phyloP scores from a whole-genome alignment of 1,140 invertebrate species.

The Papilio machaon region DNA sequence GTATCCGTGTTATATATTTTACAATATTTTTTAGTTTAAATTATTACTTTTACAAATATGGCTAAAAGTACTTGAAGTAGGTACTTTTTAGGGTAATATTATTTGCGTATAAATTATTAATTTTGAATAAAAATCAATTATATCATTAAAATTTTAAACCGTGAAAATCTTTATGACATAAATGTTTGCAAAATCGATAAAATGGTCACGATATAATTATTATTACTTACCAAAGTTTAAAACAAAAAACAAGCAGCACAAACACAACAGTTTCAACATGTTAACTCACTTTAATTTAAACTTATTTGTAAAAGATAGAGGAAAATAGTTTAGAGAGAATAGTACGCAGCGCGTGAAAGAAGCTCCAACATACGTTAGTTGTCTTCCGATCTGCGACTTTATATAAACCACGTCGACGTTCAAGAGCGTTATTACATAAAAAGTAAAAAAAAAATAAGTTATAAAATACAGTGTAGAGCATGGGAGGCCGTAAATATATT shows the following conservation, averaged over 20 bases:
- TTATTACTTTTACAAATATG: too few species aligned
- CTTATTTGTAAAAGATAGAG: neutral
- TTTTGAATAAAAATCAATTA: too few species aligned
- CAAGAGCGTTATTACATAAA: neutral
- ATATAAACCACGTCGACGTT: slow-evolving; percentile 18
- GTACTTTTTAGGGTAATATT: too few species aligned
- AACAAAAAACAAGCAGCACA: slow-evolving; percentile 9
- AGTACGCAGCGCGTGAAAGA: slow-evolving; percentile 9
- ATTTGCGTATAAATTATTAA: too few species aligned
- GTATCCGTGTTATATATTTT: too few species aligned
- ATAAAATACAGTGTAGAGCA: slow-evolving; percentile 13
- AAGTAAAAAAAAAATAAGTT: slow-evolving; percentile 23
- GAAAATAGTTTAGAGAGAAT: neutral
- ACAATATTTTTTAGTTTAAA: too few species aligned
- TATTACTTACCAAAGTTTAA: slow-evolving; percentile 18
- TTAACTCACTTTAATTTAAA: slow-evolving; percentile 1
- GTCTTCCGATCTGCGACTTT: slow-evolving; percentile 29
- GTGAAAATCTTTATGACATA: neutral
- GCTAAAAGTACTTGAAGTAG: too few species aligned
- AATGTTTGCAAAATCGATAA: neutral
- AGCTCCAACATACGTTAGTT: neutral
- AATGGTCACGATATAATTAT: neutral
- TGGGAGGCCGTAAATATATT: slow-evolving; percentile 15
- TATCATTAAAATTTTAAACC: too few species aligned
- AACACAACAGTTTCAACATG: neutral